Evolutionary conservation across 2,797 vertebrate species (phyloP).

Genomic region (Malurus leucopterus): DNA sequence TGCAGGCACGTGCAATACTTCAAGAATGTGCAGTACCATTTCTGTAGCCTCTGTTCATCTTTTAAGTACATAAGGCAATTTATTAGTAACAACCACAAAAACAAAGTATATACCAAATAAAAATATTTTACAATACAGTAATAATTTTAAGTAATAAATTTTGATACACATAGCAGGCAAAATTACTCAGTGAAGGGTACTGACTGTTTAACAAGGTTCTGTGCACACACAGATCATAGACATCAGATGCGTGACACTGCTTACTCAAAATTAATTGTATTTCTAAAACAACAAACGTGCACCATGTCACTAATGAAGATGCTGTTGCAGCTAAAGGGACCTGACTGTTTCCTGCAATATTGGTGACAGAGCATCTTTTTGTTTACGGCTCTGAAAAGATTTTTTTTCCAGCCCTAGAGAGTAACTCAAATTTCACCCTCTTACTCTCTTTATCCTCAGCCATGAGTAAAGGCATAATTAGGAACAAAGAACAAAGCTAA

Average conservation of each 20-base stretch:
- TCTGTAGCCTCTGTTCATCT: background rate
- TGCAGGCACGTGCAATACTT: background rate
- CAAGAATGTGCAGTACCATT: background rate
- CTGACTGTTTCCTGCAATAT: background rate
- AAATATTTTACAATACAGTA: background rate
- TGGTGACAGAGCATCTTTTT: background rate
- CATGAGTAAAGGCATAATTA: background rate
- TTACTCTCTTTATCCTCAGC: background rate
- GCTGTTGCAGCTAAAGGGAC: background rate
- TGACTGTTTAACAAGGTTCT: background rate
- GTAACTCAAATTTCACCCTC: background rate
- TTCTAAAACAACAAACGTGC: background rate
- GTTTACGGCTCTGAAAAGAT: background rate
- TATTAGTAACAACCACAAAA: background rate
- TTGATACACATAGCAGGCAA: background rate
- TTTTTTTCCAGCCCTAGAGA: background rate
- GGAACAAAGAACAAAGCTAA: background rate
- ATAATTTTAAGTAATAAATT: background rate
- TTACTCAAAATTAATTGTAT: background rate
- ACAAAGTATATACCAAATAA: rapidly evolving
- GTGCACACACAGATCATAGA: background rate
- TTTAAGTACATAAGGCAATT: background rate
- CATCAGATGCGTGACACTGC: background rate
- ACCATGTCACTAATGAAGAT: background rate
- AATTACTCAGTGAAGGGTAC: background rate